Evolutionary conservation across 2,888 invertebrate species (phyloP).

Genomic region (Chrysomela aeneicollis): DNA sequence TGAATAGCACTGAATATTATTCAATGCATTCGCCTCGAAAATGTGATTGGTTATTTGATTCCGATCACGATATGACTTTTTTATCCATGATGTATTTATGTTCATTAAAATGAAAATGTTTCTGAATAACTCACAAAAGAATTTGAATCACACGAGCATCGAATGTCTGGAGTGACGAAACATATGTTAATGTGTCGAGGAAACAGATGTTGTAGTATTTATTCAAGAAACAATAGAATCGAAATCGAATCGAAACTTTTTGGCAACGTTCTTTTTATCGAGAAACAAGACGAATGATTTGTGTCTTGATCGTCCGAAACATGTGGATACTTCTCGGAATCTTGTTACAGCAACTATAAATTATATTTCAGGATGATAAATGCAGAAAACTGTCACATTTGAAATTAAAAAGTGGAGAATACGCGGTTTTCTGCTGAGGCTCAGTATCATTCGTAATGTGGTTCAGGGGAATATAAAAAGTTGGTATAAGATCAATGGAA

Average conservation of each 20-base stretch:
- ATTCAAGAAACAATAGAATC: conserved; percentile 50
- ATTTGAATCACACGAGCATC: conserved; percentile 40
- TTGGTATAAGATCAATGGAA: too few relatives aligned
- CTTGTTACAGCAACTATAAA: conserved; percentile 5
- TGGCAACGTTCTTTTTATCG: conserved; percentile 25
- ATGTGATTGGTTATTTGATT: too few relatives aligned
- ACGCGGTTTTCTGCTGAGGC: conserved; percentile 1
- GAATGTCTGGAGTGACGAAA: conserved; percentile 47
- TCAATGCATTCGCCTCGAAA: too few relatives aligned
- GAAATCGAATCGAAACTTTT: conserved; percentile 47
- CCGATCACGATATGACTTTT: not conserved
- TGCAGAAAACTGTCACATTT: conserved; percentile 6
- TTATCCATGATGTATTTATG: not conserved
- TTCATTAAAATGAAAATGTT: conserved; percentile 7
- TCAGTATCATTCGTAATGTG: not conserved
- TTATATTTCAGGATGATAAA: conserved; percentile 21
- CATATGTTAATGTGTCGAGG: conserved; percentile 49
- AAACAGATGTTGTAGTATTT: conserved; percentile 49
- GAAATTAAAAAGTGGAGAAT: not conserved
- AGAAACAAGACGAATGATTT: conserved; percentile 11
- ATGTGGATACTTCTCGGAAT: conserved; percentile 2
- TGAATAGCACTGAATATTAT: too few relatives aligned
- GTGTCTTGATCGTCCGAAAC: not conserved
- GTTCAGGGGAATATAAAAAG: too few relatives aligned
- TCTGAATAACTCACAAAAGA: conserved; percentile 26